These are phyloP conservation scores for Peromyscus melanophrys DNA, from an alignment of 2,797 vertebrate species.

Conservation along the genomic window DNA sequence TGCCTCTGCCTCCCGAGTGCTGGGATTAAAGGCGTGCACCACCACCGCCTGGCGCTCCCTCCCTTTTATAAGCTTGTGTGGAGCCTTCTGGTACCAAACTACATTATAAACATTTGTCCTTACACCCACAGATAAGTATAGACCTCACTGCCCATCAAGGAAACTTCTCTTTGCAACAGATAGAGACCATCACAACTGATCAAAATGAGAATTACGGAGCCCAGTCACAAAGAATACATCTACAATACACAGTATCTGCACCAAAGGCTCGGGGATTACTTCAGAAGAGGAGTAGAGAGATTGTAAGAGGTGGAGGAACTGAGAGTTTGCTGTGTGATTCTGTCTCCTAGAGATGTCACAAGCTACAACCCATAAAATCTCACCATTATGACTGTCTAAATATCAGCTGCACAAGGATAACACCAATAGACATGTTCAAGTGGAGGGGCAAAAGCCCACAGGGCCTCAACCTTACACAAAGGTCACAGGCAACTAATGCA, in stretches of 20 bases:
- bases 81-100: background rate
- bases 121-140: background rate
- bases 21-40: too few relatives aligned
- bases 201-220: background rate
- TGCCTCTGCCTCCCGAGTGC: too few relatives aligned
- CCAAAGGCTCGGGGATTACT: background rate
- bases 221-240: background rate
- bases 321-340: background rate
- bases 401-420: background rate
- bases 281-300: background rate
- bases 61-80: background rate
- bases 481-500: background rate
- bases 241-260: background rate
- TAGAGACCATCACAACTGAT: background rate
- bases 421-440: background rate
- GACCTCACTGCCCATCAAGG: background rate
- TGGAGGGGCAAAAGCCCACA: background rate
- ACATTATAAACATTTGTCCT: background rate
- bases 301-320: background rate
- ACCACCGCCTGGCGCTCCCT: too few relatives aligned
- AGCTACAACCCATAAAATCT: background rate
- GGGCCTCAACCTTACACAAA: background rate
- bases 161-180: background rate
- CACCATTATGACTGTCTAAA: background rate
- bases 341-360: background rate